Base-by-base conservation (phyloP, 2,797 vertebrate genomes). In the Rhyacichthys aspro region DNA sequence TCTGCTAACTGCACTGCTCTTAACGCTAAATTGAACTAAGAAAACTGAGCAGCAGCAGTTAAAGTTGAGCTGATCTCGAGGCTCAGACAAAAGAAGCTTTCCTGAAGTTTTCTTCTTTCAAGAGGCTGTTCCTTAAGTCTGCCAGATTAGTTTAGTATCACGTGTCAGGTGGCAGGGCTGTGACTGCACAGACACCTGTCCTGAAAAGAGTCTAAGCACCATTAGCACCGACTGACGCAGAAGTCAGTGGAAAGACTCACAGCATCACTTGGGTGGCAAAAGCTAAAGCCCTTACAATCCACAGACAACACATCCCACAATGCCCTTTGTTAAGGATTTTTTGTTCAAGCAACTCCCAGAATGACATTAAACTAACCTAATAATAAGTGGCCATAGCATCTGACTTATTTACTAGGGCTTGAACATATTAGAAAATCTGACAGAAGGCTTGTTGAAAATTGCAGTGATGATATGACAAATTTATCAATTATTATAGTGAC, bases 81-180 rank as follows among this genome's bases (percentile, higher is more conserved):
- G 60, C 67, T 88, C 83, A 87, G 81, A 90, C 87, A 86, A 91
- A 89, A 81, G 81, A 86, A 63, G 78, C 67, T 84, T 82, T 83
- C 52, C 78, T 76, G 69, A 80, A 77, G 76, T 70, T 89, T 77
- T 85, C 65, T 63, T 76, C 81, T 86, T 90, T 79, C 79, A 81
- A 85, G 85, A 70, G 64, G 48, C 86, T 62, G 76, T 84, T 86
- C 71, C 78, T 88, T 87, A 89, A 88, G 80, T 85, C 86, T 52
- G 43, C 33, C 55, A 82, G 89, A 91, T 91, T 88, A 91, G 86
- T 75, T 76, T 47, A 78, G 88, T 90, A 86, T 92, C 89, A 64
- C 71, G 84, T 91, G 80, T 91, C 90, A 77, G 84, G 73, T 79
- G 69, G 70, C 85, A 73, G 68, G 66, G 76, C 78, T 78, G 60